Evolutionary conservation across 2,797 vertebrate species (phyloP).

Genomic region (Poliocrania exsul): DNA sequence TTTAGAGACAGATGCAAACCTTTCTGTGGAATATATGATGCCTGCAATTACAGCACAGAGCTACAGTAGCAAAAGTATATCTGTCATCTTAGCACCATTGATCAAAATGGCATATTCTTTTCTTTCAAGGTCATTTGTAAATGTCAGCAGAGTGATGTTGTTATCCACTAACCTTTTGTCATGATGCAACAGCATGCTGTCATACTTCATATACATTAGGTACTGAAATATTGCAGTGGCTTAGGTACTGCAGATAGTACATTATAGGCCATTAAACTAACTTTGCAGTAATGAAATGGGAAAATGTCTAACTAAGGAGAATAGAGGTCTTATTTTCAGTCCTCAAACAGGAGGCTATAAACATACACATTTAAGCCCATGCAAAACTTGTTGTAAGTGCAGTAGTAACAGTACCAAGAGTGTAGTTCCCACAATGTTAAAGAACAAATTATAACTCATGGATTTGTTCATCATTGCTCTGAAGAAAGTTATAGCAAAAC

Average conservation of each 20-base stretch:
- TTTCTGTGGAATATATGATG: neutral
- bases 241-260: neutral
- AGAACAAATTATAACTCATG: neutral
- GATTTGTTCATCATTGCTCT: neutral
- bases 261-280: neutral
- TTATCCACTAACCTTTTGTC: neutral
- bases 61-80: neutral
- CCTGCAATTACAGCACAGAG: neutral
- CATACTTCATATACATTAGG: neutral
- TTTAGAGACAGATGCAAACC: neutral
- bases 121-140: constrained; percentile 3
- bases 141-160: neutral
- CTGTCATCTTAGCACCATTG: neutral
- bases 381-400: neutral
- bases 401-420: neutral
- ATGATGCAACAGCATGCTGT: neutral
- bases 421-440: neutral
- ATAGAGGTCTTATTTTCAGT: neutral
- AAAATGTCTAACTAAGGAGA: neutral
- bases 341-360: neutral
- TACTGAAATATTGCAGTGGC: neutral
- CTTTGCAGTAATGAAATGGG: neutral
- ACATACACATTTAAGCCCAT: neutral
- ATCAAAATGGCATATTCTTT: neutral
- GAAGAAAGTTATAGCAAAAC: neutral